These are phyloP conservation scores for Thymallus thymallus DNA, from an alignment of 2,113 vertebrate genomes.

Conservation along the genomic window DNA sequence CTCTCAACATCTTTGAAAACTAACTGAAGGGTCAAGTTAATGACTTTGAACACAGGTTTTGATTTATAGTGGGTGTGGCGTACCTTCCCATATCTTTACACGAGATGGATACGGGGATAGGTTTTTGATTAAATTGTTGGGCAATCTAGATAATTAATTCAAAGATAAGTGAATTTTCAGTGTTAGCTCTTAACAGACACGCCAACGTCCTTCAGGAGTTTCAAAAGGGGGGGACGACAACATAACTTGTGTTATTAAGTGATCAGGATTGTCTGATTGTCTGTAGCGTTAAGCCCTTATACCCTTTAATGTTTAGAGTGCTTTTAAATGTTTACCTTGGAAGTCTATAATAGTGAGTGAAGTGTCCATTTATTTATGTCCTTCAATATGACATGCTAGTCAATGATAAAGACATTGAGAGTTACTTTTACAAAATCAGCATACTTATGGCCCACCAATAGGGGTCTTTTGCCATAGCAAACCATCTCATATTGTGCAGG, in stretches of 20 bases:
- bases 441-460: no score
- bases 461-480: no score
- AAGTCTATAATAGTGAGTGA: background rate
- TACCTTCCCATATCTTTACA: background rate
- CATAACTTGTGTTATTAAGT: background rate
- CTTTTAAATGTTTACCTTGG: background rate
- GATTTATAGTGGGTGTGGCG: background rate
- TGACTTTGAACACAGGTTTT: background rate
- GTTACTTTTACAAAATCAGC: no score
- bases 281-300: background rate
- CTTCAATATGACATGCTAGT: background rate
- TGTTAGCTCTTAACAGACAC: background rate
- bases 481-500: no score
- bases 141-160: background rate
- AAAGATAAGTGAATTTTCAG: background rate
- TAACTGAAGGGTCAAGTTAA: background rate
- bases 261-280: background rate
- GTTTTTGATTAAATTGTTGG: background rate
- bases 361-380: background rate
- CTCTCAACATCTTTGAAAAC: background rate
- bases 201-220: background rate
- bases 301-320: background rate
- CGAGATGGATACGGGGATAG: background rate
- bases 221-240: background rate
- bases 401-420: background rate